A percentile compares a stretch with the other conserved stretches of the same genome.
phyloP scores from a whole-genome alignment of 2,888 invertebrate genomes.

The Cecidostiba fungosa region DNA sequence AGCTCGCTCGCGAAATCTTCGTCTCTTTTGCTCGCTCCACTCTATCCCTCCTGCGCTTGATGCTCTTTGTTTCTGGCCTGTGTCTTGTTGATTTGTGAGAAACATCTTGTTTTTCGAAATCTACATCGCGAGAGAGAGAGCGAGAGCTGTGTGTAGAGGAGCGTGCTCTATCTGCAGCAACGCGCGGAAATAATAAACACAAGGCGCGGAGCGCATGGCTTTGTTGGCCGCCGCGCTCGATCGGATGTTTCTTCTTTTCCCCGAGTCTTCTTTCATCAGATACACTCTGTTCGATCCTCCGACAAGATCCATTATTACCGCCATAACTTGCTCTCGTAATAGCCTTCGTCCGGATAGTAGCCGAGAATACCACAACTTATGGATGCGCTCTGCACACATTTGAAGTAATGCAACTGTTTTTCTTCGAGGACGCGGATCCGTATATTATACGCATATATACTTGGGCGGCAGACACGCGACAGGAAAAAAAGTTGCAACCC shows the following conservation, averaged over 20 bases:
- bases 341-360: not conserved
- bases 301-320: not conserved
- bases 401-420: not conserved
- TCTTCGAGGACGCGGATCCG: too few species aligned
- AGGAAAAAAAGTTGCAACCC: slow-evolving; percentile 6
- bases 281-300: not conserved
- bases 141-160: not conserved
- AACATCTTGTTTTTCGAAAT: slow-evolving; percentile 53
- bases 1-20: slow-evolving; percentile 62
- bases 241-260: slow-evolving; percentile 12
- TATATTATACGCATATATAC: too few species aligned
- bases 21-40: not conserved
- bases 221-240: not conserved
- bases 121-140: slow-evolving; percentile 24
- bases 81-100: slow-evolving; percentile 48
- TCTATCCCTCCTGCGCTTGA: not conserved
- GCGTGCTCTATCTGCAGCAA: not conserved
- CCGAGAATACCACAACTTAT: not conserved
- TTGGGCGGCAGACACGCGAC: not conserved
- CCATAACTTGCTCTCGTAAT: not conserved
- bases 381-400: not conserved
- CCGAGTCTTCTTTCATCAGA: not conserved
- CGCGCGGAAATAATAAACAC: slow-evolving; percentile 19
- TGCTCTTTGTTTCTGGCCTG: slow-evolving; percentile 41
- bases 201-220: not conserved